Conservation (phyloP, 2,888 invertebrate species). For the Protonemura montana region DNA sequence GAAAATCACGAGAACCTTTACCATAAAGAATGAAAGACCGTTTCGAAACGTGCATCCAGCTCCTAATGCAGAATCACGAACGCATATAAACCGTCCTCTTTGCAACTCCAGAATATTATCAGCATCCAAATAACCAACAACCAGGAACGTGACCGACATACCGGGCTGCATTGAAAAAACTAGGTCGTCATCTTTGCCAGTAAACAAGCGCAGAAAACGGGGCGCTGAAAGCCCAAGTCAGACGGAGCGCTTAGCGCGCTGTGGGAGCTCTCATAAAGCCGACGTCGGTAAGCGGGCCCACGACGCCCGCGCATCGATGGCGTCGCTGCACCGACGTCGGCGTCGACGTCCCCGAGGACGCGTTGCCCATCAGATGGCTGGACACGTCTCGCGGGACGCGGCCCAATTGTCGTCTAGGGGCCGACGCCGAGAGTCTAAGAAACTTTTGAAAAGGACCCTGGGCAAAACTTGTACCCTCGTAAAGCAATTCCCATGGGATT, state of each 20-base stretch:
- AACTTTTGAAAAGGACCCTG: slow-evolving; percentile 49
- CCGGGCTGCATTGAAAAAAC: neutral
- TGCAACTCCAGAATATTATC: neutral
- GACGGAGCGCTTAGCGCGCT: neutral
- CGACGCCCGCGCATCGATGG: neutral
- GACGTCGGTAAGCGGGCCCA: neutral
- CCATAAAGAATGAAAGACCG: too few species aligned
- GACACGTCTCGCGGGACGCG: slow-evolving; percentile 5
- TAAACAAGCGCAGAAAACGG: neutral
- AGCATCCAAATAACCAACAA: neutral
- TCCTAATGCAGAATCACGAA: too few species aligned
- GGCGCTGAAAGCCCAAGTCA: neutral
- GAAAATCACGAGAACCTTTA: too few species aligned
- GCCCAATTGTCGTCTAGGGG: neutral
- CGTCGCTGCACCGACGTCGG: neutral
- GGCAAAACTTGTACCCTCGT: slow-evolving; percentile 43
- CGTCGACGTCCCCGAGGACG: neutral
- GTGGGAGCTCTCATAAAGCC: neutral
- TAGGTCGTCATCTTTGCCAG: neutral
- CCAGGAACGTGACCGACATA: neutral
- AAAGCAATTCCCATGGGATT: slow-evolving; percentile 49
- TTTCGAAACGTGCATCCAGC: too few species aligned
- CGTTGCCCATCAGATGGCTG: neutral
- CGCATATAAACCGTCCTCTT: too few species aligned
- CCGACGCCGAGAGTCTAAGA: slow-evolving; percentile 37